Base-by-base conservation (phyloP, 2,113 vertebrate species). In the Mastomys natalensis region DNA sequence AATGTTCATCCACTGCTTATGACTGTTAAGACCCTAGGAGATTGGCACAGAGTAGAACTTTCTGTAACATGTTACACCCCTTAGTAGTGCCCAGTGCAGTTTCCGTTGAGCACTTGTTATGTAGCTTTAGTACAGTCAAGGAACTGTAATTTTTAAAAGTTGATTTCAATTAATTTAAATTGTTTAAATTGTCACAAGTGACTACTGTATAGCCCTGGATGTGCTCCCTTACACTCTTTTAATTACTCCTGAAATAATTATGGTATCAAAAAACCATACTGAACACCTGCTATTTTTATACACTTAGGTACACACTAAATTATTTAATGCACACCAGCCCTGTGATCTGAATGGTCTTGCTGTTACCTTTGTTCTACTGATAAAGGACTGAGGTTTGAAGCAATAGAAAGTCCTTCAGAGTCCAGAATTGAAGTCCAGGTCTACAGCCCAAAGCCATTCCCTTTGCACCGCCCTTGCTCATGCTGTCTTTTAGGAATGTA, bases 141-240 rank as follows among this genome's bases (percentile, higher is more conserved):
- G 10, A 76, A 80, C 21, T 70, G 2, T 31, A 34, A 43, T 64
- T 87, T 93, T 94, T 3, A 11, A 13, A 73, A 55, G 19, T 26
- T 95, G 82, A 84, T 77, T 94, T 91, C n/a, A 92, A 82, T 91
- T 74, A 66, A 84, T 60, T 92, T 90, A 91, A 92, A 70, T 93
- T 51, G 15, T 78, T 34, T 55, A 64, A 87, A 70, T 89, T 80
- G 43, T 78, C 64, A 86, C 66, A 87, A 78, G 2, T 48, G 43
- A 74, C 48, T 87, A 12, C 55, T 73, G 3, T 43, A 70, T 64
- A 40, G 12, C 55, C 29, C 60, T 89, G 70, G 76, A 64, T 93
- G 68, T 96, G 13, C 53, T 85, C 26, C 40, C 58, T 29, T 1
- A 11, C 66, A n/a, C 76, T 34, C 13, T 82, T 92, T 90, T 92